Percentiles rank a stretch among this genome's conserved stretches.
Conservation (phyloP, 2,888 invertebrate species). For the Microctonus aethiopoides region DNA sequence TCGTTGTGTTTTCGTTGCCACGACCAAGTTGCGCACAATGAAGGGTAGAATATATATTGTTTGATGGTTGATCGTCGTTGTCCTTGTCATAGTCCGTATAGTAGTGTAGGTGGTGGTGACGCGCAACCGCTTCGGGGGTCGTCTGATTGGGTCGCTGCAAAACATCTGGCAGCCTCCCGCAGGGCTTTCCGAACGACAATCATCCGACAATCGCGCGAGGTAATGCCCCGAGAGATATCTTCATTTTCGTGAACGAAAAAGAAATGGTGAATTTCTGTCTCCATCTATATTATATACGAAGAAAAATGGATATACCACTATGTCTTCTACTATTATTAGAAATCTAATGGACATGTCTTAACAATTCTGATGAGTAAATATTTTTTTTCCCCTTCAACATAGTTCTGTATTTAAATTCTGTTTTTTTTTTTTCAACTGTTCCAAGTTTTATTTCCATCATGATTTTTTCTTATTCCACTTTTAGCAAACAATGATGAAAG, state of each 20-base stretch:
- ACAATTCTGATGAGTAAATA: neutral
- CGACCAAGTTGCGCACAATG: slow-evolving; percentile 37
- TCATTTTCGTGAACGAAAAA: slow-evolving; percentile 49
- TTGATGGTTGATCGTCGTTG: slow-evolving; percentile 65
- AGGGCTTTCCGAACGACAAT: slow-evolving; percentile 65
- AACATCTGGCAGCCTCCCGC: slow-evolving; percentile 67
- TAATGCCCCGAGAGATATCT: slow-evolving; percentile 65
- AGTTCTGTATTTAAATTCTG: neutral
- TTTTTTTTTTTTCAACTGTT: neutral
- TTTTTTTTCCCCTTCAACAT: neutral
- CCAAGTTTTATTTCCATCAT: neutral
- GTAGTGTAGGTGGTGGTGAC: slow-evolving; percentile 29
- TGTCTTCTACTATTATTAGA: neutral
- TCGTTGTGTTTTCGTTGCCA: slow-evolving; percentile 28
- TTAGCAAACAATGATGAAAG: neutral
- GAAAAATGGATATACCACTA: slow-evolving; percentile 11
- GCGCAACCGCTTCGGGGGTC: slow-evolving; percentile 60
- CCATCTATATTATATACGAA: neutral
- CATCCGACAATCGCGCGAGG: slow-evolving; percentile 64
- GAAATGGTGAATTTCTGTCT: slow-evolving; percentile 22
- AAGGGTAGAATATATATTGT: slow-evolving; percentile 61
- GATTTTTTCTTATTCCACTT: neutral
- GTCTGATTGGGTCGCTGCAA: slow-evolving; percentile 67
- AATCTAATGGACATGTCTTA: neutral
- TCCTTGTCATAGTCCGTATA: slow-evolving; percentile 17